These are phyloP conservation scores for Caenorhabditis uteleia DNA, from an alignment of 2,888 invertebrate species.

Conservation along the genomic window DNA sequence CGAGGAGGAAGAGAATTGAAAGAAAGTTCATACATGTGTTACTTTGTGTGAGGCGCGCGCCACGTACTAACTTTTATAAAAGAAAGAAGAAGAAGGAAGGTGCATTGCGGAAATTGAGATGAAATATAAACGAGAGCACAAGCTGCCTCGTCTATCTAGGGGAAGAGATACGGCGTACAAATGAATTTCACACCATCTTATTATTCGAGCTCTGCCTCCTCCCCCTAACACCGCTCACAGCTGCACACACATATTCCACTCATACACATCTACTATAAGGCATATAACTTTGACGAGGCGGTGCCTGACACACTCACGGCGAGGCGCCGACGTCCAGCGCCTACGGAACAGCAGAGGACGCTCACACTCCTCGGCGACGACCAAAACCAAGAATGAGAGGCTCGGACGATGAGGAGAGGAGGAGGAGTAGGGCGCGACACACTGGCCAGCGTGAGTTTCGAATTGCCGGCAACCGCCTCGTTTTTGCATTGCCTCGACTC, in stretches of 20 bases:
- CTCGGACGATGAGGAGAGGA: slow-evolving; percentile 7
- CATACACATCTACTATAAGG: background rate
- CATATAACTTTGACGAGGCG: too few species aligned
- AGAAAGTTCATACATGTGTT: too few species aligned
- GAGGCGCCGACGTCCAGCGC: slow-evolving; percentile 8
- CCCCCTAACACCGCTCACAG: background rate
- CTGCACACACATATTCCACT: background rate
- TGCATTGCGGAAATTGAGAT: too few species aligned
- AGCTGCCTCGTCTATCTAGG: too few species aligned
- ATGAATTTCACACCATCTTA: too few species aligned
- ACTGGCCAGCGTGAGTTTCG: slow-evolving; percentile 24
- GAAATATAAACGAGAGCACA: too few species aligned
- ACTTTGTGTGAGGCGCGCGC: too few species aligned
- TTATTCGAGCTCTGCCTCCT: too few species aligned
- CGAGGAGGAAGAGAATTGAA: too few species aligned
- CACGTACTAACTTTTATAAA: too few species aligned
- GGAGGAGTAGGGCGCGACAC: slow-evolving; percentile 16
- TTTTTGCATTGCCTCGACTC: background rate
- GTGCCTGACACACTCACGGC: slow-evolving; percentile 38
- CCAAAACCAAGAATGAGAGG: slow-evolving; percentile 32
- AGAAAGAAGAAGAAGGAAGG: too few species aligned
- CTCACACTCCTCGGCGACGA: slow-evolving; percentile 33
- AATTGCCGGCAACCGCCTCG: slow-evolving; percentile 25
- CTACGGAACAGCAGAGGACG: slow-evolving; percentile 12
- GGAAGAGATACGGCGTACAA: too few species aligned